These are phyloP conservation scores for Epistrophe grossulariae DNA, from an alignment of 2,888 invertebrate species.

Conservation along the genomic window DNA sequence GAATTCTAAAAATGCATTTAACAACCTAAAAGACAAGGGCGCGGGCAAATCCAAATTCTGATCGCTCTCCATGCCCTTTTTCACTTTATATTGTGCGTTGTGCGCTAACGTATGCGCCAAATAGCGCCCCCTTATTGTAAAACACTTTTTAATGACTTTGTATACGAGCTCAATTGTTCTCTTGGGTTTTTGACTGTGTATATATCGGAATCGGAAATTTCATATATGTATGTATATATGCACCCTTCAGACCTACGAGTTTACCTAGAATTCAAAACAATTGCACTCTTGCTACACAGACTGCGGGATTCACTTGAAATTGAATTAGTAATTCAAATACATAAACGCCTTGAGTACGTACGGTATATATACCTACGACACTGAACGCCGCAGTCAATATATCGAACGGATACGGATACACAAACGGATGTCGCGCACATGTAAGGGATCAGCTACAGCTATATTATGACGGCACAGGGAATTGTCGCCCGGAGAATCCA, in stretches of 20 bases:
- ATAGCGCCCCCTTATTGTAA: slow-evolving; percentile 68
- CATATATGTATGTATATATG: slow-evolving; percentile 1
- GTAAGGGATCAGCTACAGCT: slow-evolving; percentile 62
- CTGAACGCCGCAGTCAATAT: slow-evolving; percentile 9
- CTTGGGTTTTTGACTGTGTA: background rate
- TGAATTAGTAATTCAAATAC: slow-evolving; percentile 62
- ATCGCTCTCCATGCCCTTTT: slow-evolving; percentile 64
- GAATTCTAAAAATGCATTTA: slow-evolving; percentile 45
- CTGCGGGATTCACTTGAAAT: slow-evolving; percentile 61
- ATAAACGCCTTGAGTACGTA: slow-evolving; percentile 17
- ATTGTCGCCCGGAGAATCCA: slow-evolving; percentile 59
- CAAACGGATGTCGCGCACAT: slow-evolving; percentile 74
- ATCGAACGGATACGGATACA: slow-evolving; percentile 41
- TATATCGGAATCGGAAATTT: slow-evolving; percentile 16
- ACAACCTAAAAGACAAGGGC: background rate
- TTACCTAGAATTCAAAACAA: slow-evolving; percentile 37
- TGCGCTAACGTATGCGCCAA: slow-evolving; percentile 46
- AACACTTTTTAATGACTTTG: slow-evolving; percentile 65
- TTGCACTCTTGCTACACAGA: background rate
- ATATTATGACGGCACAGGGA: background rate
- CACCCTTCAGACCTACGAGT: slow-evolving; percentile 11
- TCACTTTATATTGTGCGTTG: slow-evolving; percentile 42
- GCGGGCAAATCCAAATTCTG: slow-evolving; percentile 37
- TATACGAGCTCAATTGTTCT: slow-evolving; percentile 54
- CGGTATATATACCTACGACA: background rate